Percentiles rank a stretch among this genome's conserved stretches.
phyloP scores from a whole-genome alignment of 2,797 vertebrate species.

The Sebastes alutus region DNA sequence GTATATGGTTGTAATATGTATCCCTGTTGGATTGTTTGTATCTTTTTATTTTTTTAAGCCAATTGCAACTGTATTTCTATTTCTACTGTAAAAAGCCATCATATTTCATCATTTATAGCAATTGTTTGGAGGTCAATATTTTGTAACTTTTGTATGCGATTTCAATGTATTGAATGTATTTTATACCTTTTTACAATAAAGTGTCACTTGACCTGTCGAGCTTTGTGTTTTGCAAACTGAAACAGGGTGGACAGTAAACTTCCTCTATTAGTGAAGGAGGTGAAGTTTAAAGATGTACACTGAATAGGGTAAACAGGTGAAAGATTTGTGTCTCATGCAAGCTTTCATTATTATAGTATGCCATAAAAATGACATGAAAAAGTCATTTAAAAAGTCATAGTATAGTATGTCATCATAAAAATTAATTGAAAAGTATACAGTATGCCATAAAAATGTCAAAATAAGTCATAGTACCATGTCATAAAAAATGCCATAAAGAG shows the following conservation, averaged over 20 bases:
- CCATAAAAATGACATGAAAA: not conserved
- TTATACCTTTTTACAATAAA: conserved; percentile 69
- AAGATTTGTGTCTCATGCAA: not conserved
- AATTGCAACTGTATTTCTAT: conserved; percentile 5
- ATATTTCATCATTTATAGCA: conserved; percentile 38
- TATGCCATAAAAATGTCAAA: not conserved
- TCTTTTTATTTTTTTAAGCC: not conserved
- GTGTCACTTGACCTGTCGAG: not conserved
- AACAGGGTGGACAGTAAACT: not conserved
- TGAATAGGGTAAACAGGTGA: not conserved
- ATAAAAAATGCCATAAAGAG: no score
- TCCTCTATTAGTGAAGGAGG: not conserved
- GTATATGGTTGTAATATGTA: conserved; percentile 20
- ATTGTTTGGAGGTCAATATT: not conserved
- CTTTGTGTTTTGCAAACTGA: not conserved
- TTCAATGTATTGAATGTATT: conserved; percentile 47
- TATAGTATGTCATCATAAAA: no score
- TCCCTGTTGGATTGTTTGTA: not conserved
- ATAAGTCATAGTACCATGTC: not conserved
- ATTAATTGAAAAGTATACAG: fast-evolving
- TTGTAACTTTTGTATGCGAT: conserved; percentile 39
- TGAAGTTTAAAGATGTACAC: not conserved
- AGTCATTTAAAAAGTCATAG: no score
- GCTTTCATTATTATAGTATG: not conserved
- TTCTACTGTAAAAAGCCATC: conserved; percentile 48